Percentiles rank a stretch among this genome's conserved stretches.
These are phyloP conservation scores for Coremacera marginata DNA, from an alignment of 2,888 invertebrate genomes.

Conservation along the genomic window DNA sequence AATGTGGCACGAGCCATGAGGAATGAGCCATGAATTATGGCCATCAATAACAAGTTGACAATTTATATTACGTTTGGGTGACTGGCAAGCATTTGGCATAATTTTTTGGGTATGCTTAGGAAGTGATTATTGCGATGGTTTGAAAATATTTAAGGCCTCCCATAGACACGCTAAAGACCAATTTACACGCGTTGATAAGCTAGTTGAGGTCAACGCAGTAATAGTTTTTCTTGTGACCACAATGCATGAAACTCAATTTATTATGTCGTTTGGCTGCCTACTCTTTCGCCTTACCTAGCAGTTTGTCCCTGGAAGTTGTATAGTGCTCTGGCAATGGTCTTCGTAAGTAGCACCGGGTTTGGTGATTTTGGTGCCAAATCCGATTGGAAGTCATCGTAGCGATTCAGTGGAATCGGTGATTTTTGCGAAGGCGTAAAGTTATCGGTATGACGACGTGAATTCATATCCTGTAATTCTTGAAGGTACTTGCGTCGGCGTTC, in stretches of 20 bases:
- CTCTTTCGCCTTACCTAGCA: conserved; percentile 70
- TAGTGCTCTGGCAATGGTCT: conserved; percentile 87
- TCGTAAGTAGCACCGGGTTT: conserved; percentile 65
- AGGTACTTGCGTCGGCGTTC: conserved; percentile 91
- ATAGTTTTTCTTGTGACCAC: not conserved
- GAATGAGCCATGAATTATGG: conserved; percentile 4
- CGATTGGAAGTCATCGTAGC: conserved; percentile 89
- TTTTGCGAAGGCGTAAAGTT: conserved; percentile 94
- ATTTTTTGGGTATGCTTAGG: not conserved
- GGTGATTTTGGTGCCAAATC: conserved; percentile 72
- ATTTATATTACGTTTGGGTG: not conserved
- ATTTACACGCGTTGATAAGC: not conserved
- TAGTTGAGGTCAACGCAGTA: not conserved
- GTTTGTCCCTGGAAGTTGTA: conserved; percentile 90
- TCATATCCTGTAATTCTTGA: conserved; percentile 94
- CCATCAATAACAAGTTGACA: conserved; percentile 1
- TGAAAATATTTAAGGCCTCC: not conserved
- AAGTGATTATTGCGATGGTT: not conserved
- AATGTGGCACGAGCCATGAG: not conserved
- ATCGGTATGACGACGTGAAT: conserved; percentile 92
- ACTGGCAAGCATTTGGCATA: not conserved
- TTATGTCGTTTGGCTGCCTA: not conserved
- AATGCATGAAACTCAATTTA: not conserved
- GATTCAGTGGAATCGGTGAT: conserved; percentile 90
- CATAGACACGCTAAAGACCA: not conserved